phyloP scores from a whole-genome alignment of 2,113 vertebrate species.

The Columba janthina region DNA sequence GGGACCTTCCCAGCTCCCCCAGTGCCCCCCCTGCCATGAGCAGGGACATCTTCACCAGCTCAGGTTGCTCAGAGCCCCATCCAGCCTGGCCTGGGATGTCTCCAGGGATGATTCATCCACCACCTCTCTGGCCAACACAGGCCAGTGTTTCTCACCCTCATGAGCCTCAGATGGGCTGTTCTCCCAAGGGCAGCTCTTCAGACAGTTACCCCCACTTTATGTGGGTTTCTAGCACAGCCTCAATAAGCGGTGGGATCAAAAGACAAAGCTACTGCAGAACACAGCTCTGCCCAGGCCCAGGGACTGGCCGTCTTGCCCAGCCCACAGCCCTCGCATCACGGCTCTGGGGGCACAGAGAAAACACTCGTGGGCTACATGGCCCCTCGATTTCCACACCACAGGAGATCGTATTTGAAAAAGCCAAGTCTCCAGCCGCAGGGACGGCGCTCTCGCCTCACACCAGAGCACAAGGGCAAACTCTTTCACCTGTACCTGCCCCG shows the following conservation, averaged over 20 bases:
- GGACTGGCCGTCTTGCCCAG: accelerated
- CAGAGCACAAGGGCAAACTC: neutral
- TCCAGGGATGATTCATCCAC: too few relatives aligned
- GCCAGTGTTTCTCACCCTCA: too few relatives aligned
- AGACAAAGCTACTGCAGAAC: neutral
- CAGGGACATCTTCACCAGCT: too few relatives aligned
- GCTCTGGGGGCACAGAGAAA: too few relatives aligned
- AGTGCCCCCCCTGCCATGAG: too few relatives aligned
- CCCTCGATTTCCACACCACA: accelerated
- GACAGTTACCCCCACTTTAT: accelerated
- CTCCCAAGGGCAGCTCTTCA: too few relatives aligned
- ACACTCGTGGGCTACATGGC: accelerated
- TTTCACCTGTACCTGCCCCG: accelerated
- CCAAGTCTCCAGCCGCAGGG: accelerated
- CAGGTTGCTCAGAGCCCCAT: too few relatives aligned
- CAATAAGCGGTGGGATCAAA: neutral
- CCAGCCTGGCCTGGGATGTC: too few relatives aligned
- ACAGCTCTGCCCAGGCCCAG: neutral
- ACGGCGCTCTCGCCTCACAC: accelerated
- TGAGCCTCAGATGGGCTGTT: neutral
- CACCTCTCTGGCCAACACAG: too few relatives aligned
- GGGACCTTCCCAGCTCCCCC: too few relatives aligned
- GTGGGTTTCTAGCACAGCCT: neutral
- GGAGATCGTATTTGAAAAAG: accelerated
- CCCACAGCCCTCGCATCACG: too few relatives aligned